These are phyloP conservation scores for Cheilosia vulpina DNA, from an alignment of 2,888 invertebrate genomes.

Conservation along the genomic window DNA sequence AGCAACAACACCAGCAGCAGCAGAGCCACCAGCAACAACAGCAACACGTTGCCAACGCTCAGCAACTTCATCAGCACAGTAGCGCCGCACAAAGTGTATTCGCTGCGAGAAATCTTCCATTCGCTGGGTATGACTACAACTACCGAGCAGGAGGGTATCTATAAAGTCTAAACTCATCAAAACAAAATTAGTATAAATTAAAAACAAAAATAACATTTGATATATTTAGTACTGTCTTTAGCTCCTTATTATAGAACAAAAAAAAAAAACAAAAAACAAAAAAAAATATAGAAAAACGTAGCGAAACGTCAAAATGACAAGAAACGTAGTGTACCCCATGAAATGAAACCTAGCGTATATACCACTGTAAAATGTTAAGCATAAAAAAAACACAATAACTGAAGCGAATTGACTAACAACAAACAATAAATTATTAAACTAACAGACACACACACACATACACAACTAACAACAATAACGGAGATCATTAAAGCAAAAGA, in stretches of 20 bases:
- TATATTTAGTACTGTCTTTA: constrained; percentile 74
- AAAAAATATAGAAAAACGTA: constrained; percentile 28
- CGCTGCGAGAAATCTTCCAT: constrained; percentile 71
- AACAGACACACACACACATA: constrained; percentile 36
- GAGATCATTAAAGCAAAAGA: constrained; percentile 34
- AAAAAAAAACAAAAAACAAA: constrained; percentile 31
- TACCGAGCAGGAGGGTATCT: constrained; percentile 71
- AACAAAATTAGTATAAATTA: constrained; percentile 68
- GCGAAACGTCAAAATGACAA: too few relatives aligned
- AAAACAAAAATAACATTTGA: constrained; percentile 59
- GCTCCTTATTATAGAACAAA: constrained; percentile 52
- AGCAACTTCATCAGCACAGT: constrained; percentile 62
- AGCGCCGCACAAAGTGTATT: constrained; percentile 73
- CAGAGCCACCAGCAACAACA: constrained; percentile 44
- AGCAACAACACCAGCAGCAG: constrained; percentile 55
- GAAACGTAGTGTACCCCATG: constrained; percentile 58
- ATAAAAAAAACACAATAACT: constrained; percentile 54
- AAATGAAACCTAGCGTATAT: constrained; percentile 37
- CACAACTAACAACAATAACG: constrained; percentile 31
- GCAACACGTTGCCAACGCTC: constrained; percentile 67
- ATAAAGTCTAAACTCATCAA: constrained; percentile 56
- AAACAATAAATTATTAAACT: constrained; percentile 60
- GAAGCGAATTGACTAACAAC: constrained; percentile 69
- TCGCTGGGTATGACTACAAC: constrained; percentile 69
- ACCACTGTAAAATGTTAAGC: constrained; percentile 50